Evolutionary conservation across 2,888 invertebrate genomes (phyloP).

Genomic region (Stenurella melanura): DNA sequence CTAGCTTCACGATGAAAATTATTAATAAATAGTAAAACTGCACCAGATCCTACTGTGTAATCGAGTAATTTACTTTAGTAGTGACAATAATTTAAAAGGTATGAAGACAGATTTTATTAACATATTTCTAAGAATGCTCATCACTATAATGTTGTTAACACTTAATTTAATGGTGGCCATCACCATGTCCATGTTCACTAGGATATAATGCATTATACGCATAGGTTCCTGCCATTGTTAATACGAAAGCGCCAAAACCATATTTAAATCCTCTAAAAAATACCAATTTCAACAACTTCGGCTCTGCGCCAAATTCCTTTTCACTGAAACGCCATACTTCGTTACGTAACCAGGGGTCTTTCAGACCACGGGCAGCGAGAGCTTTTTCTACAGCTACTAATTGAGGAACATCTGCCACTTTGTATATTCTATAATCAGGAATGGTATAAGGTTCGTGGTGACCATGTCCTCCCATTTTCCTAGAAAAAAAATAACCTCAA

Average conservation of each 20-base stretch:
- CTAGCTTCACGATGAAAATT: too few species aligned
- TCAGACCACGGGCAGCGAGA: slow-evolving; percentile 82
- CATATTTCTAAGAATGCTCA: neutral
- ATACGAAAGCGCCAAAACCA: slow-evolving; percentile 78
- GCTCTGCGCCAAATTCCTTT: slow-evolving; percentile 77
- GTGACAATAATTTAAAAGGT: neutral
- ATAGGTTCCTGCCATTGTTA: slow-evolving; percentile 74
- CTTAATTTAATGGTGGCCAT: slow-evolving; percentile 44
- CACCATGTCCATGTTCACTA: slow-evolving; percentile 72
- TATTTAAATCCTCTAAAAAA: slow-evolving; percentile 81
- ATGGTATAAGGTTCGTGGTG: slow-evolving; percentile 79
- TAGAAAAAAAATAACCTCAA: slow-evolving; percentile 15
- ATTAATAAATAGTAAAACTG: too few species aligned
- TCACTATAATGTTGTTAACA: neutral
- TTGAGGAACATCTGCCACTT: slow-evolving; percentile 81
- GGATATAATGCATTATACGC: slow-evolving; percentile 67
- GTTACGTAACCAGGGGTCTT: slow-evolving; percentile 93
- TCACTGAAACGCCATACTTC: slow-evolving; percentile 88
- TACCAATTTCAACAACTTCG: slow-evolving; percentile 70
- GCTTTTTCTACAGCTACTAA: slow-evolving; percentile 79
- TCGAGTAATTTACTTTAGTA: neutral
- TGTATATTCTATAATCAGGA: slow-evolving; percentile 84
- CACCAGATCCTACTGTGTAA: too few species aligned
- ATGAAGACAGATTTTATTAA: neutral
- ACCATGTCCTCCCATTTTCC: slow-evolving; percentile 74